Conservation (phyloP, 2,888 invertebrate genomes). For the Callinectes sapidus region DNA sequence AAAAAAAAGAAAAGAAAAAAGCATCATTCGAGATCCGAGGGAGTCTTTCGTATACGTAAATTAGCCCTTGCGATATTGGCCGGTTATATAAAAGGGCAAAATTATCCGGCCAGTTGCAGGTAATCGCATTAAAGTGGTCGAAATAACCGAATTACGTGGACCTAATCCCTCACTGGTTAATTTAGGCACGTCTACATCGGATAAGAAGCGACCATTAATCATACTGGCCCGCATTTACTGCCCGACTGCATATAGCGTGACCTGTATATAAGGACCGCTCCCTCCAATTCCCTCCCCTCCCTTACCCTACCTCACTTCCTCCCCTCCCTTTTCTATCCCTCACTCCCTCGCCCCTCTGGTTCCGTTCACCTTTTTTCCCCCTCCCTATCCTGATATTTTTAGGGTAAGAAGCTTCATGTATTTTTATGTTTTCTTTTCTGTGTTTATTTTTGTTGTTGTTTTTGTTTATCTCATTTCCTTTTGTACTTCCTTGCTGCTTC, state of each 20-base stretch:
- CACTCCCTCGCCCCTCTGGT: neutral
- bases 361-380: neutral
- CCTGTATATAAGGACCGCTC: slow-evolving; percentile 24
- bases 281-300: neutral
- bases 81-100: neutral
- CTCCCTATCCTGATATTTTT: too few species aligned
- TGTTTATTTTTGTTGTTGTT: neutral
- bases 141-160: slow-evolving; percentile 41
- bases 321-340: neutral
- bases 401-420: too few species aligned
- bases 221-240: slow-evolving; percentile 13
- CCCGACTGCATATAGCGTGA: slow-evolving; percentile 19
- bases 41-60: neutral
- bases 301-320: neutral
- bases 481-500: neutral
- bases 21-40: neutral
- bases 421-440: neutral
- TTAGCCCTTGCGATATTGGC: neutral
- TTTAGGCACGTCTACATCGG: slow-evolving; percentile 42
- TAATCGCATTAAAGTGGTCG: slow-evolving; percentile 36
- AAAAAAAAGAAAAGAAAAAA: neutral
- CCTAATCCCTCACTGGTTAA: slow-evolving; percentile 41
- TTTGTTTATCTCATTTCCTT: neutral
- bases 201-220: slow-evolving; percentile 45
- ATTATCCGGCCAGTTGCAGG: slow-evolving; percentile 41